Base-by-base conservation (phyloP, 2,888 invertebrate species). In the Tolmerus cingulatus region DNA sequence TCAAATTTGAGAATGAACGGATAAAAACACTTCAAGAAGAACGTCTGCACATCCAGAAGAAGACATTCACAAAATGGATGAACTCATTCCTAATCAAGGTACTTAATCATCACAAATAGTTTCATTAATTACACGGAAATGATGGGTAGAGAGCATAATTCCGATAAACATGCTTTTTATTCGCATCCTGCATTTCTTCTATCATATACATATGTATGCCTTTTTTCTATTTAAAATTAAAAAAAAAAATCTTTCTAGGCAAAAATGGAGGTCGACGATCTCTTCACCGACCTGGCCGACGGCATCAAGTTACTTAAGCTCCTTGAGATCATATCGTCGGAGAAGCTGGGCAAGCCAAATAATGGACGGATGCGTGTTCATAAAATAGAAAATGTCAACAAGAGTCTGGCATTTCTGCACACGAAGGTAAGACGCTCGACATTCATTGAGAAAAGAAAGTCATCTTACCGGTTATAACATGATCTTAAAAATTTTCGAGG, bases 61-160 rank as follows among this genome's bases (percentile, higher is more conserved):
- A 99, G 93, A 99, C 99, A 43, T 99, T 99, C 94, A 99, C 99
- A 90, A 99, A 99, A 97, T 98, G 98, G 98, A 97, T 98, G 96
- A 98, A 98, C 94, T 98, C 98, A 27, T 98, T 98, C 93, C 93
- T 98, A 91, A 95, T 97, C 92, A 98, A 98, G 96, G 98, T 98
- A 91, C 90, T 89, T 88, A 27, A 37, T 37, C 77, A n/a, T 88
- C 79, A 74, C 87, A 43, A 85, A 84, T 46, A 74, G 27, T 74
- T 76, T 74, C 77, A 86, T 86, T 87, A 66, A 78, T 57, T 57
- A 51, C 82, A 82, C 34, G 34, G 37, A 76, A 76, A 76, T 37
- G 37, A 37, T 78, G 16, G 14, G 43, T 30, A 57, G 37, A 82
- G 51, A 57, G 3, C 34, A n/a, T 66, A 19, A 30, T 66, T 12